A percentile compares a stretch with the other conserved stretches of the same genome.
Evolutionary conservation across 1,140 invertebrate genomes (phyloP).

Genomic region (Cardiocondyla obscurior): DNA sequence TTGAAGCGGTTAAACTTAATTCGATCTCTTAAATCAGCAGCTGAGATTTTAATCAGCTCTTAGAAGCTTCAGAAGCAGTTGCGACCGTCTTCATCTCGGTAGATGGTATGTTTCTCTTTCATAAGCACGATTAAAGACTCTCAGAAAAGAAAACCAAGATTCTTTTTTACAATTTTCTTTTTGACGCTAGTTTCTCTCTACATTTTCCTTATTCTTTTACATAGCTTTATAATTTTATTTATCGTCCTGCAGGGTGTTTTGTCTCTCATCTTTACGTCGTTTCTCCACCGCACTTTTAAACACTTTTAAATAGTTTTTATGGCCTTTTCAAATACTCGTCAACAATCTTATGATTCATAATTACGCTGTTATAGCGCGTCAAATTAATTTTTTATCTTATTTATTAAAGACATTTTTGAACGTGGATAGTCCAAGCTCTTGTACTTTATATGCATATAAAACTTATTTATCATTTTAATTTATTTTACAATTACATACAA

Average conservation of each 20-base stretch:
- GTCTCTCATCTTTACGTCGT: constrained; percentile 3
- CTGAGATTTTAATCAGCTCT: constrained; percentile 58
- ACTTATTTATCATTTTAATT: not conserved
- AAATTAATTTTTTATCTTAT: constrained; percentile 43
- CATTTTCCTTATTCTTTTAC: constrained; percentile 24
- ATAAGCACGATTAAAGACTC: constrained; percentile 43
- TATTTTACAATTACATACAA: too few relatives aligned
- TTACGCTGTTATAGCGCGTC: constrained; percentile 6
- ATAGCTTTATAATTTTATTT: constrained; percentile 56
- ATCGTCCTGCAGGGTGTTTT: constrained; percentile 5
- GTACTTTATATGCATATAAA: not conserved
- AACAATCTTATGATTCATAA: constrained; percentile 16
- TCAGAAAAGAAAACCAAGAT: constrained; percentile 12
- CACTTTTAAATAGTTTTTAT: constrained; percentile 1
- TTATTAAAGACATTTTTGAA: constrained; percentile 10
- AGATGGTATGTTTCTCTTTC: constrained; percentile 45
- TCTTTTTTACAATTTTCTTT: not conserved
- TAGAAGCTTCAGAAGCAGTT: constrained; percentile 10
- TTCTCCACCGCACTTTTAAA: constrained; percentile 6
- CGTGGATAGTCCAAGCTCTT: too few relatives aligned
- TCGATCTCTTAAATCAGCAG: constrained; percentile 47
- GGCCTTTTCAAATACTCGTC: constrained; percentile 55
- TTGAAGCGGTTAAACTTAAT: constrained; percentile 46
- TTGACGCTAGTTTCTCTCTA: not conserved
- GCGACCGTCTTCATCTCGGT: not conserved